Evolutionary conservation across 2,113 vertebrate genomes (phyloP), one percentile per base, ranked within the genome.

Genomic region (Albula glossodonta): DNA sequence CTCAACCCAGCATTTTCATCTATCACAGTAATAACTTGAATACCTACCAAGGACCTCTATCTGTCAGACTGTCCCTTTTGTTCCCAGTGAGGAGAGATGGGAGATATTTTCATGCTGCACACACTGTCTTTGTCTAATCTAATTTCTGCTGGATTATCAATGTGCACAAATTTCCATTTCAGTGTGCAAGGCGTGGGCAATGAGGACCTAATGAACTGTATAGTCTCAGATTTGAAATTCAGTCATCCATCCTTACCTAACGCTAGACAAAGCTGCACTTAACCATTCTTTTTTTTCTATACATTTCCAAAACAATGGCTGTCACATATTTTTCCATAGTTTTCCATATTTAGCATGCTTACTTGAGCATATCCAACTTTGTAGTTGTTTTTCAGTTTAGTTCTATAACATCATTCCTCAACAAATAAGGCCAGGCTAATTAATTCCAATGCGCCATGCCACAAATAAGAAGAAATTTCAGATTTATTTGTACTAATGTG

Each of bases 71-170:
- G 78, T 17, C 53, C 81, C 10, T 84, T 66, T 19, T 66, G 3
- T 66, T 22, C 60, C 60, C 7, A 66, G 53, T 79, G 31, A 2
- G 19, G 78, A 87, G 80, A 82, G 78, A 82, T 82, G 51, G 17
- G 15, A 52, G 51, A 50, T 22, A 70, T 84, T 52, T 53, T 11
- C 9, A 83, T 50, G 53, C 51, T 5, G 56, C 51, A 22, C 22
- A 78, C 82, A 80, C 63, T 51, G 41, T 53, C 49, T 66, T 51
- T 91, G 87, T 91, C 87, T 87, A 83, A 85, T 74, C 85, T 89
- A 79, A 88, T 87, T 81, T 82, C 4, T 86, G 83, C 63, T 82
- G 22, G 87, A 88, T 91, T 90, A 89, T 90, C 66, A 49, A 53
- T 82, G 79, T 2, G 7, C 79, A 87, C 56, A 86, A 78, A 87